These are phyloP conservation scores for Phyllopteryx taeniolatus DNA, from an alignment of 2,113 vertebrate genomes.

Conservation along the genomic window DNA sequence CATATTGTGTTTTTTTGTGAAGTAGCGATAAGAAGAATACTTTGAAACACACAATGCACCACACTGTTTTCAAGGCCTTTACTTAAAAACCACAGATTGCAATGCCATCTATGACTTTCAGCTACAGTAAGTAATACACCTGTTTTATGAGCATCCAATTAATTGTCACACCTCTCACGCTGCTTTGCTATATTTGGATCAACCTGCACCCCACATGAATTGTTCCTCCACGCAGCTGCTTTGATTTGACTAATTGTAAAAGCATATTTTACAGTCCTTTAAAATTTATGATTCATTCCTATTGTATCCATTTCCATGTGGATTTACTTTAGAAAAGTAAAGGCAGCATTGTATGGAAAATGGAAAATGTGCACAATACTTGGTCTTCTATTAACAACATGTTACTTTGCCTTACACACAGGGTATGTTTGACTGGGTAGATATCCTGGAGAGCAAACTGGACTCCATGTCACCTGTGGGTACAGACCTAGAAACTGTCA, in stretches of 20 bases:
- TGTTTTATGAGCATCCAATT: conserved; percentile 33
- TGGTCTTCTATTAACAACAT: conserved; percentile 46
- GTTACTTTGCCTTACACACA: conserved; percentile 51
- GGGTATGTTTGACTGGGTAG: conserved; percentile 97
- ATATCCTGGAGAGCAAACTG: conserved; percentile 91
- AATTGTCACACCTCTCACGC: conserved; percentile 23
- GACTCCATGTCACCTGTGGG: conserved; percentile 93
- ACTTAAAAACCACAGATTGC: conserved; percentile 30
- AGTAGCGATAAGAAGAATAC: conserved; percentile 5
- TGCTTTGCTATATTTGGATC: conserved; percentile 21
- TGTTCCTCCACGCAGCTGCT: conserved; percentile 6
- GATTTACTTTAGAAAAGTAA: conserved; percentile 1
- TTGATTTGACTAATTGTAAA: conserved; percentile 9
- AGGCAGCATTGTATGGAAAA: conserved; percentile 11
- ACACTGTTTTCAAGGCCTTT: conserved; percentile 4
- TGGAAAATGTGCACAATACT: conserved; percentile 33
- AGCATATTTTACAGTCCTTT: background rate
- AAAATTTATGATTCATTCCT: background rate
- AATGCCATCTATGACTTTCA: conserved; percentile 11
- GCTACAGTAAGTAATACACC: conserved; percentile 10
- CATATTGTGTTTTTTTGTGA: conserved; percentile 1
- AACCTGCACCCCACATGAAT: conserved; percentile 16
- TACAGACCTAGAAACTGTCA: conserved; percentile 97
- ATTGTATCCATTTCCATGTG: background rate
- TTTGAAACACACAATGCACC: conserved; percentile 11